Conservation (phyloP, 2,888 invertebrate genomes). For the Drosophila pseudotakahashii region DNA sequence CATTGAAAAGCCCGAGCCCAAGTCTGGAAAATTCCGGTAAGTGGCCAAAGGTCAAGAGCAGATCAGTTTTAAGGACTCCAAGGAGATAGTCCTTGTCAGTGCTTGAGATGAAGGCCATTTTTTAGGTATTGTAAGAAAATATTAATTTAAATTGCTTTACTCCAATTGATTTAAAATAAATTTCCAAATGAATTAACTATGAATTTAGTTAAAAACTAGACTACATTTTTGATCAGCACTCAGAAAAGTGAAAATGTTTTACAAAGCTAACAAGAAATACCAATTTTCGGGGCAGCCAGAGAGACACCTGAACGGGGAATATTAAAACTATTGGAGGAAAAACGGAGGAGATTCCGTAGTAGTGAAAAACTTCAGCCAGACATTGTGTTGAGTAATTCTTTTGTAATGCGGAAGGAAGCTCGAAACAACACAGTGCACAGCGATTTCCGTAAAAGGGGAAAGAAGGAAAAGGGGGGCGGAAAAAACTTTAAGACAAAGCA, state of each 20-base stretch:
- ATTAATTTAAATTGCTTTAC: background rate
- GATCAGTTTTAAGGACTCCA: background rate
- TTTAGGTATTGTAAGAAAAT: background rate
- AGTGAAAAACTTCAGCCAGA: conserved; percentile 60
- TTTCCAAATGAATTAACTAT: background rate
- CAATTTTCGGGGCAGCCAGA: conserved; percentile 16
- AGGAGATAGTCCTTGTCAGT: too few species aligned
- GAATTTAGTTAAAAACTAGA: background rate
- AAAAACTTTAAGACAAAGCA: conserved; percentile 69
- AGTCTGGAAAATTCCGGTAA: background rate
- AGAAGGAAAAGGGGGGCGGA: background rate
- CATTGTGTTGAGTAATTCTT: conserved; percentile 78
- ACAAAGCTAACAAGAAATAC: conserved; percentile 22
- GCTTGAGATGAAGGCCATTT: background rate
- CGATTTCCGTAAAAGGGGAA: conserved; percentile 54
- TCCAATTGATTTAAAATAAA: too few species aligned
- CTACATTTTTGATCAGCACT: conserved; percentile 11
- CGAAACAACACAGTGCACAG: conserved; percentile 66
- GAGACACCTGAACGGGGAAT: conserved; percentile 26
- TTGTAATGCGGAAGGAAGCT: conserved; percentile 79
- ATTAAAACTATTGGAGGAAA: conserved; percentile 12
- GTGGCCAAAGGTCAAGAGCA: conserved; percentile 20
- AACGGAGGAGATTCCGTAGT: background rate
- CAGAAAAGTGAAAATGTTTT: conserved; percentile 10
- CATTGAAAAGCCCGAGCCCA: background rate